Evolutionary conservation across 2,888 invertebrate species (phyloP).

Genomic region (Scaptomyza caliginosa): DNA sequence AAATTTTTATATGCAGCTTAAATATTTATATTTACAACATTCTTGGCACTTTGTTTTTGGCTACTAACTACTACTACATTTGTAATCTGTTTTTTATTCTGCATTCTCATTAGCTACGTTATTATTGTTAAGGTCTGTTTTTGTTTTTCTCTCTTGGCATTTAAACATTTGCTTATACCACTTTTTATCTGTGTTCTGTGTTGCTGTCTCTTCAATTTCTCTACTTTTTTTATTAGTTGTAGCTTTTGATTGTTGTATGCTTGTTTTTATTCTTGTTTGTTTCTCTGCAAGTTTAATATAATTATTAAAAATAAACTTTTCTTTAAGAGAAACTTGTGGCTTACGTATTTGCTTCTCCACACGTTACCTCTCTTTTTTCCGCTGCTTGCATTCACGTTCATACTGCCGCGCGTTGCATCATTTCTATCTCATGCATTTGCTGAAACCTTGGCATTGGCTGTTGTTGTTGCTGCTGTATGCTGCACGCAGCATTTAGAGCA

Average conservation of each 20-base stretch:
- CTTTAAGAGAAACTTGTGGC: not conserved
- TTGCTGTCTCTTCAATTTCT: not conserved
- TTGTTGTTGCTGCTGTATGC: constrained; percentile 7
- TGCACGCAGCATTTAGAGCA: constrained; percentile 25
- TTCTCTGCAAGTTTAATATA: constrained; percentile 1
- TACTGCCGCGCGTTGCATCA: not conserved
- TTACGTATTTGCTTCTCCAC: constrained; percentile 1
- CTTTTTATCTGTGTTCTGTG: not conserved
- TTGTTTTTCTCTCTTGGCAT: not conserved
- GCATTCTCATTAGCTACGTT: not conserved
- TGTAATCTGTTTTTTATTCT: not conserved
- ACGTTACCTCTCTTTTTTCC: not conserved
- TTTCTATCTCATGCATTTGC: not conserved
- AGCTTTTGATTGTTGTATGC: not conserved
- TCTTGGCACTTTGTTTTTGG: too few species aligned
- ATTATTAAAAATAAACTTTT: not conserved
- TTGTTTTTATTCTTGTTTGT: too few species aligned
- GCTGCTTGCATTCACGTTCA: not conserved
- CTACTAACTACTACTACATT: too few species aligned
- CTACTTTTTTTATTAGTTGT: not conserved
- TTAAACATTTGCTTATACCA: not conserved
- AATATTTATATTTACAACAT: too few species aligned
- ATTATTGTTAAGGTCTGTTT: not conserved
- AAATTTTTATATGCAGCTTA: too few species aligned
- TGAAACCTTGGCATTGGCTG: not conserved